phyloP scores from a whole-genome alignment of 2,888 invertebrate genomes.

The Nomada fabriciana region DNA sequence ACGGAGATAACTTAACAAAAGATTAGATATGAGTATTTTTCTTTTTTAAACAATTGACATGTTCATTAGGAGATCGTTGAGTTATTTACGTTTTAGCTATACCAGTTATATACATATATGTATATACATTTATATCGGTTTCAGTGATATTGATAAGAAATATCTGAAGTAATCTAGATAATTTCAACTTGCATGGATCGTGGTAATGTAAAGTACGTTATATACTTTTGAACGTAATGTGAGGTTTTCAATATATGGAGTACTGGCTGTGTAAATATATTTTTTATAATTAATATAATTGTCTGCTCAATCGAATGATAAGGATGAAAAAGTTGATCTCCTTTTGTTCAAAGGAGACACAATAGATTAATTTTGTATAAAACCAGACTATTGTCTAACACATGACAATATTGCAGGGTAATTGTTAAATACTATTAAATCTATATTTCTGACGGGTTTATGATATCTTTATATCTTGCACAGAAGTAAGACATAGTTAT shows the following conservation, averaged over 20 bases:
- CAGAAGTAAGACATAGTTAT: slow-evolving; percentile 46
- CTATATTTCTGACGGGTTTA: slow-evolving; percentile 56
- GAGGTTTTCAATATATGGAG: slow-evolving; percentile 27
- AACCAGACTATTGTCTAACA: slow-evolving; percentile 45
- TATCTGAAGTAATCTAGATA: slow-evolving; percentile 19
- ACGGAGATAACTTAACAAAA: slow-evolving; percentile 16
- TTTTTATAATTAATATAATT: slow-evolving; percentile 41
- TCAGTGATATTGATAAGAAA: slow-evolving; percentile 29
- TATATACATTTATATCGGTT: slow-evolving; percentile 10
- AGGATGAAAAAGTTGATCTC: slow-evolving; percentile 22
- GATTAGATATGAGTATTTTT: slow-evolving; percentile 30
- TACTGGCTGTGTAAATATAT: slow-evolving; percentile 59
- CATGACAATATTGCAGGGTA: slow-evolving; percentile 66
- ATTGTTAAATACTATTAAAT: slow-evolving; percentile 58
- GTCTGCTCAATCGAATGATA: slow-evolving; percentile 54
- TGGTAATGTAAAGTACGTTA: slow-evolving; percentile 37
- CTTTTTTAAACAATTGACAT: slow-evolving; percentile 12
- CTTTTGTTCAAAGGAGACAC: slow-evolving; percentile 20
- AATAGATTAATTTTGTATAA: slow-evolving; percentile 39
- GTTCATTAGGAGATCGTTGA: slow-evolving; percentile 12
- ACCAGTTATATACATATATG: slow-evolving; percentile 18
- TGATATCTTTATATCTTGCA: slow-evolving; percentile 61
- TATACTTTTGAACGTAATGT: slow-evolving; percentile 38
- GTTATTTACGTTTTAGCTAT: slow-evolving; percentile 24
- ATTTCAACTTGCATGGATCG: slow-evolving; percentile 23